Evolutionary conservation across 1,140 invertebrate genomes (phyloP).

Genomic region (Polypedilum vanderplanki): DNA sequence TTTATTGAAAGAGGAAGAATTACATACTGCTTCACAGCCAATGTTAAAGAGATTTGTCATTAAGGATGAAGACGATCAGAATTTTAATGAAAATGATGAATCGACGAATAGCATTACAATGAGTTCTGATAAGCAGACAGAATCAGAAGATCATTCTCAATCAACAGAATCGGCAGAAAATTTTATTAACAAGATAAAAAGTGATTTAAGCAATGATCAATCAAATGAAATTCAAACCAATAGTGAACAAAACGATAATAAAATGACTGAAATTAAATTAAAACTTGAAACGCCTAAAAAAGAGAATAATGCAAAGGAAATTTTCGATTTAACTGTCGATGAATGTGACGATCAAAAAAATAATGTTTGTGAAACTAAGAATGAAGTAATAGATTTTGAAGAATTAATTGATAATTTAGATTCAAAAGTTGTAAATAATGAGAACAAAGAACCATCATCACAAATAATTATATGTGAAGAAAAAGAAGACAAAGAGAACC

Average conservation of each 20-base stretch:
- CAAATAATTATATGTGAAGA: neutral
- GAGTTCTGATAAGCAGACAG: constrained; percentile 11
- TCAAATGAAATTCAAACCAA: neutral
- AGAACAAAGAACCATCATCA: neutral
- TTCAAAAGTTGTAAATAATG: neutral
- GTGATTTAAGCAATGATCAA: neutral
- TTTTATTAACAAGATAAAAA: neutral
- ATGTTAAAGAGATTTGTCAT: constrained; percentile 46
- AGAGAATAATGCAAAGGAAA: neutral
- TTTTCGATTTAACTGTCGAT: neutral
- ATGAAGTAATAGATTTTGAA: constrained; percentile 1
- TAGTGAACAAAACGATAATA: neutral
- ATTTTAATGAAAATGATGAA: constrained; percentile 32
- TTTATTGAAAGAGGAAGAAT: constrained; percentile 59
- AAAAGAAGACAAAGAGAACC: neutral
- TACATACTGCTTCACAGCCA: constrained; percentile 57
- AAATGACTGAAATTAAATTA: neutral
- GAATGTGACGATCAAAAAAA: neutral
- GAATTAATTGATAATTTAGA: constrained; percentile 23
- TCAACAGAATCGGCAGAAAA: neutral
- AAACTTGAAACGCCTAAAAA: neutral
- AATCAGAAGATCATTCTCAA: neutral
- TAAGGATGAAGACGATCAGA: constrained; percentile 30
- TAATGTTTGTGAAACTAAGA: neutral
- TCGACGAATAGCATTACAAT: constrained; percentile 31